Evolutionary conservation across 2,797 vertebrate genomes (phyloP), one percentile per base, ranked within the genome.

Genomic region (Malacoraja senta): DNA sequence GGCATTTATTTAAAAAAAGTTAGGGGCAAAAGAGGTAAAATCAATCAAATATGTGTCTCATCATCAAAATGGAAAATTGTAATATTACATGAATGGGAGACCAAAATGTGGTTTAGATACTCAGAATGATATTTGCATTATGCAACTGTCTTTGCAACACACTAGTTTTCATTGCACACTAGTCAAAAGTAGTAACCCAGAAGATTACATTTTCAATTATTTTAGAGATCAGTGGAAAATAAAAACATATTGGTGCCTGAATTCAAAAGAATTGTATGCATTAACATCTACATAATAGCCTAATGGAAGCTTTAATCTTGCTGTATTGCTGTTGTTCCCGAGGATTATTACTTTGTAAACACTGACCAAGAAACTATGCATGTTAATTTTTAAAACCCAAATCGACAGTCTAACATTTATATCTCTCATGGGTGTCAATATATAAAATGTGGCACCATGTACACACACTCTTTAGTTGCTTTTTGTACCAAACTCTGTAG

Each of bases 251-350:
- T 53, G n/a, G 58, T 44, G 58, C 84, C 84, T 35, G 63, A 88
- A 68, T 88, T 63, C 17, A 68, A 88, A 88, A 88, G 17, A 32
- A 35, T 88, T 35, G 13, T 88, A 32, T 65, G 29, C 58, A 86
- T 68, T 68, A 88, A 88, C 84, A 68, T 35, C 84, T 88, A 88
- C 63, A 24, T 68, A 65, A 68, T 88, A 65, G 84, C 84, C 63
- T 65, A 88, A 32, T 88, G 84, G 84, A 88, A 68, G n/a, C 32
- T 88, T 35, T 24, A 65, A 88, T 88, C 63, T 35, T 68, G 21
- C 61, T 88, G 84, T 88, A 68, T 68, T 88, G 84, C 58, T 86
- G 32, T 32, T 65, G 84, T 88, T 65, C 61, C 84, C 8, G 15
- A 88, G 29, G 61, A 88, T 88, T 88, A 8, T 65, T 88, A 24